Evolutionary conservation across 1,140 invertebrate genomes (phyloP), one percentile per base, ranked within the genome.

Genomic region (Ooceraea biroi): DNA sequence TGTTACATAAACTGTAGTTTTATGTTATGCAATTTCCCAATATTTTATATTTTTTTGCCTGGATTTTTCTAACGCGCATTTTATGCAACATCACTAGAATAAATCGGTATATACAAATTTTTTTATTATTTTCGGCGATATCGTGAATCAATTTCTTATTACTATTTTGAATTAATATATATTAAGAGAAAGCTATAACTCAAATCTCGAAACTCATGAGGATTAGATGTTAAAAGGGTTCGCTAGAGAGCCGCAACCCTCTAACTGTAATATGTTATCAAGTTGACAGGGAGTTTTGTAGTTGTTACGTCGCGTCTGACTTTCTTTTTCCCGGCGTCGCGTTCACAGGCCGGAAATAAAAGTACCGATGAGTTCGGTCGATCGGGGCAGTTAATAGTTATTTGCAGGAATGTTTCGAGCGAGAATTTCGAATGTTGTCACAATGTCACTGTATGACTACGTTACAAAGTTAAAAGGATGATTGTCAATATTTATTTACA

Each of bases 281-380:
- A 65, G 63, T 66, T 57, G 72, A 17, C 66, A 44, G 50, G 61
- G 72, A 44, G 72, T 80, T 69, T 69, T 69, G 46, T 50, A 69
- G 66, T 69, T 69, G 66, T 48, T 68, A 48, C 22, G 72, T 84
- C 17, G 66, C 36, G 25, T 65, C 14, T 14, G 27, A 27, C 10
- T 58, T 69, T 52, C 58, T 61, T 65, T 74, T 66, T 57, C 69
- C 55, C 57, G 66, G 61, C 52, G 22, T n/a, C 50, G 52, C 50
- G 50, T 55, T 17, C 69, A 46, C 57, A 73, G 66, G 55, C 66
- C 74, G 85, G 82, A 66, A 86, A 86, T 86, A 86, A 85, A 86
- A 86, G 74, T 82, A 74, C 50, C 85, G 85, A 68, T 63, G 82
- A 86, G 73, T 7, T 77, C 72, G 82, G 48, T 48, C 69, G 46